These are phyloP conservation scores for Anastrepha ludens DNA, from an alignment of 1,140 invertebrate genomes.

Conservation along the genomic window DNA sequence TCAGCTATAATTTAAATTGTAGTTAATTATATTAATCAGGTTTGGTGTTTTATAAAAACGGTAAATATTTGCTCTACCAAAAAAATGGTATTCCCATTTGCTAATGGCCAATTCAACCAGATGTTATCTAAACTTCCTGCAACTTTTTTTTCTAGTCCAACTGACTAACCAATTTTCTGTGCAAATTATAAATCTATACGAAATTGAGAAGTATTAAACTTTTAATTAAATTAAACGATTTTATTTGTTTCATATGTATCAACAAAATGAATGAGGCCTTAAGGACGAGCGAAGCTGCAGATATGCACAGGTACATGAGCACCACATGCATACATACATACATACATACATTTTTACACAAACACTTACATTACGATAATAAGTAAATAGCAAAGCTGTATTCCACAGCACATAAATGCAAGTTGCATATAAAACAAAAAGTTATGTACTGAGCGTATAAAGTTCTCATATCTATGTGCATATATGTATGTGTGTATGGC, in stretches of 20 bases:
- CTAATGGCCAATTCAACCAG: too few relatives aligned
- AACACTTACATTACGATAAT: neutral
- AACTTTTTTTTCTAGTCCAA: neutral
- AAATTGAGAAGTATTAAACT: constrained; percentile 49
- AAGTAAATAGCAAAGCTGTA: neutral
- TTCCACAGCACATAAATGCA: neutral
- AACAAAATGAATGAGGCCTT: constrained; percentile 34
- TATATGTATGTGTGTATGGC: neutral
- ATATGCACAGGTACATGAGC: neutral
- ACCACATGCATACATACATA: neutral
- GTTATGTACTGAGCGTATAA: neutral
- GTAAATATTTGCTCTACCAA: too few relatives aligned
- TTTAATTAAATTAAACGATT: constrained; percentile 52
- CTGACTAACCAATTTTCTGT: constrained; percentile 12
- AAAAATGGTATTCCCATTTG: too few relatives aligned
- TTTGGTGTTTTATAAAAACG: too few relatives aligned
- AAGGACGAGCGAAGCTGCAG: constrained; percentile 29
- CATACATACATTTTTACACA: neutral
- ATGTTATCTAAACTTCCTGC: too few relatives aligned
- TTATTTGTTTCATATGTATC: constrained; percentile 31
- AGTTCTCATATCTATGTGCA: neutral
- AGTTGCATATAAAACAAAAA: constrained; percentile 9
- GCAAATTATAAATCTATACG: constrained; percentile 31
- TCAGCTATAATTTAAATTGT: too few relatives aligned
- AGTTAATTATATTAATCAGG: too few relatives aligned